Percentiles rank a stretch among this genome's conserved stretches.
Conservation (phyloP, 1,140 invertebrate genomes). For the Trichoplusia ni region DNA sequence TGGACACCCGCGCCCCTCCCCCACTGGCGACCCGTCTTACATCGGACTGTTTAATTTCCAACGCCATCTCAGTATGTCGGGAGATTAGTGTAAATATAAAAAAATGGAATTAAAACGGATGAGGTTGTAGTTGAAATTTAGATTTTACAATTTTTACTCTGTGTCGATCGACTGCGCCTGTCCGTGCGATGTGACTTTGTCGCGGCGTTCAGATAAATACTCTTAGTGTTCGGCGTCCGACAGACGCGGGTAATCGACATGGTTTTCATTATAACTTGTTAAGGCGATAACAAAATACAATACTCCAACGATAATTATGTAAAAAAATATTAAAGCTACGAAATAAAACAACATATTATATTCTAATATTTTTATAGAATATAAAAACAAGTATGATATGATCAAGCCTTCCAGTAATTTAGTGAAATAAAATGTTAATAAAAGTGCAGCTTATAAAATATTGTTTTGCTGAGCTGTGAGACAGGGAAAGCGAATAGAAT, state of each 20-base stretch:
- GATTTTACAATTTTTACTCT: constrained; percentile 44
- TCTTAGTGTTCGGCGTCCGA: background rate
- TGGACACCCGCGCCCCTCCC: constrained; percentile 75
- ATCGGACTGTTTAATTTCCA: constrained; percentile 48
- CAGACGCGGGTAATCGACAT: constrained; percentile 16
- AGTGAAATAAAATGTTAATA: constrained; percentile 68
- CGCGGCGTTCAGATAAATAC: constrained; percentile 2
- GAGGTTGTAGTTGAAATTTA: constrained; percentile 59
- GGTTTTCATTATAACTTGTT: constrained; percentile 40
- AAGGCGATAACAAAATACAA: constrained; percentile 63
- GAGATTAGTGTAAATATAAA: constrained; percentile 59
- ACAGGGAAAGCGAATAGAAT: constrained; percentile 58
- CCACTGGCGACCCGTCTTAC: constrained; percentile 73
- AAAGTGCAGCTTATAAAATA: constrained; percentile 66
- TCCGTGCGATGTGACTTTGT: constrained; percentile 37
- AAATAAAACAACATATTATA: constrained; percentile 73
- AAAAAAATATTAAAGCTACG: constrained; percentile 65
- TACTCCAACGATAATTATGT: constrained; percentile 74
- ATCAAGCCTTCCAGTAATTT: constrained; percentile 81
- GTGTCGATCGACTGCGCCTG: constrained; percentile 28
- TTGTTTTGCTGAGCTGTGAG: constrained; percentile 73
- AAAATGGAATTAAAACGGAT: constrained; percentile 41
- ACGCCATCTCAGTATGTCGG: constrained; percentile 22
- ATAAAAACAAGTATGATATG: constrained; percentile 75
- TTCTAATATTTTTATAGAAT: constrained; percentile 82